phyloP scores from a whole-genome alignment of 2,888 invertebrate genomes.

The Idaea straminata region DNA sequence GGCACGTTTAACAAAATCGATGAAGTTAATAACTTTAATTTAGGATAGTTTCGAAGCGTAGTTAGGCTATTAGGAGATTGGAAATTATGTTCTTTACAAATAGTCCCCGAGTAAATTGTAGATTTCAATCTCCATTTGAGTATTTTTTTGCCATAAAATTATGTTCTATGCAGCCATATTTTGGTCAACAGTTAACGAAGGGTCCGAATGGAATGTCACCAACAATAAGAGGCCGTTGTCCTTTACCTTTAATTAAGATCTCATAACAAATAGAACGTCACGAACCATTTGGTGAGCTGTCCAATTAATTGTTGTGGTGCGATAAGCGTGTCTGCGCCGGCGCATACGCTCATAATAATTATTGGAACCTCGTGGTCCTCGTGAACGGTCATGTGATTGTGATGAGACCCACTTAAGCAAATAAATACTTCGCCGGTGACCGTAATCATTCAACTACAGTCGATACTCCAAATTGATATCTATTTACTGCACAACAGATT shows the following conservation, averaged over 20 bases:
- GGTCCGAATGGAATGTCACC: not conserved
- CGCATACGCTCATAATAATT: constrained; percentile 47
- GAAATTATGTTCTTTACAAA: no score
- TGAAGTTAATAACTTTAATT: no score
- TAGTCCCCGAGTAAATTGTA: no score
- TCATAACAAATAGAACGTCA: constrained; percentile 47
- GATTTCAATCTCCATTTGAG: no score
- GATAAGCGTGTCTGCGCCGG: constrained; percentile 47
- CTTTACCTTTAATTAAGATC: constrained; percentile 53
- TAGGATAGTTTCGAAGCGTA: no score
- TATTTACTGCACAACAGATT: constrained; percentile 23
- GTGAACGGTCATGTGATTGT: constrained; percentile 74
- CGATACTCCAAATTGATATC: constrained; percentile 44
- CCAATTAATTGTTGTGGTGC: constrained; percentile 50
- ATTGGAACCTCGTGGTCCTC: constrained; percentile 72
- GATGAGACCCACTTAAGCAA: constrained; percentile 76
- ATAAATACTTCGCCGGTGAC: constrained; percentile 61
- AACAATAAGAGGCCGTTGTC: constrained; percentile 44
- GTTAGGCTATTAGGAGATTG: no score
- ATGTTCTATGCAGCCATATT: not conserved
- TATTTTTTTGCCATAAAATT: not conserved
- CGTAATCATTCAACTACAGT: constrained; percentile 44
- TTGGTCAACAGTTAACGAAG: not conserved
- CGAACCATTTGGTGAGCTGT: constrained; percentile 50
- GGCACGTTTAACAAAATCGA: no score